Evolutionary conservation across 2,113 vertebrate species (phyloP), one percentile per base, ranked within the genome.

Genomic region (Zingel zingel): DNA sequence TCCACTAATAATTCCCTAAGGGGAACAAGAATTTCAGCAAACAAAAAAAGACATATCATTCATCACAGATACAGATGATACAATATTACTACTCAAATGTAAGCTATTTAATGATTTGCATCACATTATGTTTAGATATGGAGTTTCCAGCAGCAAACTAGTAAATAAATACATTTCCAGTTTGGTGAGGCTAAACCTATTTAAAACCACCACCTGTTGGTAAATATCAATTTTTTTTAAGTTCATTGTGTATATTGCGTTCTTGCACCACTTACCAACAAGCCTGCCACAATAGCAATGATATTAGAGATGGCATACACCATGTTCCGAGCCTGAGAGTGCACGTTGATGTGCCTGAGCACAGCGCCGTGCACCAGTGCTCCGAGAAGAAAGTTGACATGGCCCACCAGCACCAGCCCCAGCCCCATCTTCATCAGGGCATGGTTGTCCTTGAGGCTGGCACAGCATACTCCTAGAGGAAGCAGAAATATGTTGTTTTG

Each of bases 371-470:
- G 97, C 36, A 98, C 93, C 1, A 99, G 90, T 0, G 96, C 94
- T 0, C 95, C 95, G 0, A 94, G 79, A 45, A 99, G 91, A 91
- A 99, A 98, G 93, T 94, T 97, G 77, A 98, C 84, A 30, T 99
- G 98, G 9, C 98, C 97, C 16, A 96, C 88, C 51, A 99, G 95
- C 66, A 98, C 96, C 91, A 98, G 93, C 72, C 95, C 95, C 91
- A 99, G 94, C 3, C 98, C 98, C 0, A 96, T 96, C 92, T 97
- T 99, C 98, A 98, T 98, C 79, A 99, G 94, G 90, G 95, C 83
- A 84, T 96, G 97, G 85, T 91, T 94, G 89, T 95, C 91, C 51
- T 94, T 91, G 12, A 95, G 95, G 90, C 75, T 93, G 77, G 91
- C 96, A 83, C 94, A 78, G 66, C 74, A 61, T 74, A 95, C 30